These are phyloP conservation scores for Coremacera marginata DNA, from an alignment of 2,888 invertebrate genomes.

Conservation along the genomic window DNA sequence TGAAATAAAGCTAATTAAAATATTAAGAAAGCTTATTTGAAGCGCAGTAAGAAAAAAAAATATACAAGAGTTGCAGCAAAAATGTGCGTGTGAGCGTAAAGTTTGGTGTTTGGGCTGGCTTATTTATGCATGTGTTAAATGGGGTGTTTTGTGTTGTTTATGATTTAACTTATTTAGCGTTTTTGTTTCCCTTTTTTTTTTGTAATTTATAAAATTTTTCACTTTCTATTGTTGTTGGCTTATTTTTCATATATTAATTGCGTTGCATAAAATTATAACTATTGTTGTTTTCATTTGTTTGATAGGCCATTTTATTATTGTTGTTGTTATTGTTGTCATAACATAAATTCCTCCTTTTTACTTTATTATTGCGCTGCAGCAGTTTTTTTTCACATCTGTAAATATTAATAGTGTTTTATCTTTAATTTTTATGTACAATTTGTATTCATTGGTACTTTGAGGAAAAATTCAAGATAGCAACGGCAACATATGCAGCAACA, in stretches of 20 bases:
- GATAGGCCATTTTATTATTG: constrained; percentile 3
- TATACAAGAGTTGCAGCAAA: constrained; percentile 1
- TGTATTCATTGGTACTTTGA: not conserved
- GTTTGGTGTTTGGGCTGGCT: not conserved
- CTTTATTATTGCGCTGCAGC: not conserved
- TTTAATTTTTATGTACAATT: not conserved
- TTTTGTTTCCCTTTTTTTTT: not conserved
- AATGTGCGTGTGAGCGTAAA: not conserved
- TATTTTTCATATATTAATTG: constrained; percentile 25
- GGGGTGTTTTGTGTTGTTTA: not conserved
- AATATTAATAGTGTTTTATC: not conserved
- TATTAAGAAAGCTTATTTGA: not conserved
- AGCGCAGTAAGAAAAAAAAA: not conserved
- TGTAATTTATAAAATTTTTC: not conserved
- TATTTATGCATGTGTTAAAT: not conserved
- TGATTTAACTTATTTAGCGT: not conserved
- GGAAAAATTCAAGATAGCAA: not conserved
- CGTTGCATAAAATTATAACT: constrained; percentile 38
- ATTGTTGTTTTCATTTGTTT: constrained; percentile 27
- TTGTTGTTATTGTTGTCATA: not conserved
- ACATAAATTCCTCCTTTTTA: not conserved
- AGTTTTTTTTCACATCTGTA: not conserved
- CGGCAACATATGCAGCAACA: not conserved
- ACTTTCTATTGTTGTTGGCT: constrained; percentile 26
- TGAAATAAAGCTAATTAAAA: not conserved